Evolutionary conservation across 2,113 vertebrate genomes (phyloP).

Genomic region (Lichenostomus cassidix): DNA sequence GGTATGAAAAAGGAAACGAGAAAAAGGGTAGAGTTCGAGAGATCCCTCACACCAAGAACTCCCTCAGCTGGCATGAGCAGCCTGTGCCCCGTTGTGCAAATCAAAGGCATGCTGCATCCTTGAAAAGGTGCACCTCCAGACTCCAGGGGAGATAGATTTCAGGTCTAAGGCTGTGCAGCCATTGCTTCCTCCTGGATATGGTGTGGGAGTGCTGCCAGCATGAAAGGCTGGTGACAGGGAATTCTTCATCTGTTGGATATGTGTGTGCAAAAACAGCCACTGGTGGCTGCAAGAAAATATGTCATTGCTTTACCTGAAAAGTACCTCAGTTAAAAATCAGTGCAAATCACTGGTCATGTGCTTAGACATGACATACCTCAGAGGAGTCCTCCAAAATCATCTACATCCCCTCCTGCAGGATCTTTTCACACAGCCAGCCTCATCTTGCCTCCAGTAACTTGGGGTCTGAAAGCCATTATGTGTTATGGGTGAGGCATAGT

Average conservation of each 20-base stretch:
- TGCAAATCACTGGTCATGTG: background rate
- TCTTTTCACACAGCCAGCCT: background rate
- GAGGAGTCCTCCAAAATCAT: background rate
- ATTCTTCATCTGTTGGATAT: background rate
- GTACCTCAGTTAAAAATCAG: background rate
- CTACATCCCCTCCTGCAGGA: background rate
- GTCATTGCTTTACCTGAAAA: background rate
- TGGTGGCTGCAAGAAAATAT: background rate
- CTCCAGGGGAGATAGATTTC: background rate
- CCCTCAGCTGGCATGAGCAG: background rate
- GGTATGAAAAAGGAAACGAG: conserved; percentile 67
- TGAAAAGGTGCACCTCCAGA: background rate
- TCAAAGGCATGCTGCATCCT: background rate
- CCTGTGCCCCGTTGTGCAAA: background rate
- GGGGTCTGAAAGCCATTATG: background rate
- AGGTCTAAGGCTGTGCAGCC: background rate
- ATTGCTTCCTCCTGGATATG: background rate
- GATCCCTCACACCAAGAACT: background rate
- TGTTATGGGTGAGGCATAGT: background rate
- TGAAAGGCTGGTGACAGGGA: background rate
- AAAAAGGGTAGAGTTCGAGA: background rate
- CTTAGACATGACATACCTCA: background rate
- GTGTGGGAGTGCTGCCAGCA: background rate
- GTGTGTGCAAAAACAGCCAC: background rate
- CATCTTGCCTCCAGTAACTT: background rate